Evolutionary conservation across 2,797 vertebrate species (phyloP), one percentile per base, ranked within the genome.

Genomic region (Acrocephalus scirpaceus): DNA sequence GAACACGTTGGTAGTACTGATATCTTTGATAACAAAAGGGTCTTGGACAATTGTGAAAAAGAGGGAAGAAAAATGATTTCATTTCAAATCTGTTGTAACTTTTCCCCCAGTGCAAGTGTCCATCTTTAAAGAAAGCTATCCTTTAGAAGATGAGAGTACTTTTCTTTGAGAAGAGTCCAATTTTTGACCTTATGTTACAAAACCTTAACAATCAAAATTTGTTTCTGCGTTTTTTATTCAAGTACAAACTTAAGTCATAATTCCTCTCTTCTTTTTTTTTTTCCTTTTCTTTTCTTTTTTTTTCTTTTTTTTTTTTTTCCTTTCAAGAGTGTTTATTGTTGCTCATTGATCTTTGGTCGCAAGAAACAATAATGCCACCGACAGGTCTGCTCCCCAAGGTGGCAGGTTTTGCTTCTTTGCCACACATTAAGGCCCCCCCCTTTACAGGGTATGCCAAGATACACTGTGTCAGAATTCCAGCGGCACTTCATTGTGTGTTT

Each of bases 331-430:
- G 96, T 95, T 95, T 97, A 90, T 95, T 93, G 92, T 96, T 97
- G 97, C 97, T 98, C 97, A 97, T 94, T 97, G 98, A 97, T 98
- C 94, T 98, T 98, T 98, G 98, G 98, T 98, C 97, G 97, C 98
- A 98, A 98, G 97, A 97, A 97, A 98, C 97, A 97, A 97, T 73
- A 95, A 97, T 96, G 95, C 97, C 92, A 97, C 93, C 97, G 88
- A 96, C 92, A 93, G 96, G 96, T 96, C 79, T 95, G 96, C 92
- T 96, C 92, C 86, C 91, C 84, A 81, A 48, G 93, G 82, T 94
- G 89, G 93, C 96, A 96, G 92, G 22, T 96, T 95, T 96, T 96
- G 96, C 95, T 95, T 97, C 95, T 96, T 95, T 93, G 95, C 96
- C 95, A 95, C 92, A 92, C 94, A 71, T 97, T 96, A 94, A 95